Evolutionary conservation across 2,797 vertebrate genomes (phyloP).

Genomic region (Parauchenoglanis punctatus): DNA sequence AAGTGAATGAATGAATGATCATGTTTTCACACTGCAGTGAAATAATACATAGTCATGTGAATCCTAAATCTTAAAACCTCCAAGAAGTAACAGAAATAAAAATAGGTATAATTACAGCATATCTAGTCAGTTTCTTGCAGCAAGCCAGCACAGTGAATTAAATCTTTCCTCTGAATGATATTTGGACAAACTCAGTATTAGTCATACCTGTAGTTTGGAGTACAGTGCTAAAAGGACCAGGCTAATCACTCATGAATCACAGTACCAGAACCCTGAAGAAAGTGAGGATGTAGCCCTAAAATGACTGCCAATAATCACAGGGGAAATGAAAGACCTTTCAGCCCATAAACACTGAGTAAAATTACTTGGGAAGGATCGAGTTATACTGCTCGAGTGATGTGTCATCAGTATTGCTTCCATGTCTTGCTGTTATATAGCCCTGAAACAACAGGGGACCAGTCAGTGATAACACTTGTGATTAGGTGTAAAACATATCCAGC

Average conservation of each 20-base stretch:
- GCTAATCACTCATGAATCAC: slow-evolving; percentile 23
- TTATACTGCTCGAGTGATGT: slow-evolving; percentile 26
- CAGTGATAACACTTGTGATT: not conserved
- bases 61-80: too few relatives aligned
- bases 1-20: not conserved
- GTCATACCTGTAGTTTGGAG: slow-evolving; percentile 26
- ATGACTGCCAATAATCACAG: slow-evolving; percentile 6
- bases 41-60: not conserved
- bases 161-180: slow-evolving; percentile 3
- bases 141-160: not conserved
- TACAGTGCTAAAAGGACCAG: slow-evolving; percentile 24
- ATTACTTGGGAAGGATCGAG: slow-evolving; percentile 33
- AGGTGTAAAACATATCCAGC: not conserved
- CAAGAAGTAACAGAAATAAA: too few relatives aligned
- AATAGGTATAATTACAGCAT: not conserved
- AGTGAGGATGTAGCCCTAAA: slow-evolving; percentile 22
- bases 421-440: slow-evolving; percentile 32
- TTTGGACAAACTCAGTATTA: not conserved
- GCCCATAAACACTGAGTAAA: slow-evolving; percentile 37
- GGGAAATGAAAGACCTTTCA: slow-evolving; percentile 28
- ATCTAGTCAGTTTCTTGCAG: slow-evolving; percentile 3
- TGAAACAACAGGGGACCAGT: slow-evolving; percentile 26
- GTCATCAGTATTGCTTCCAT: slow-evolving; percentile 38
- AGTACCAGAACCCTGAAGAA: not conserved
- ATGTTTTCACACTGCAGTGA: not conserved